Evolutionary conservation across 2,888 invertebrate genomes (phyloP), one percentile per base, ranked within the genome.

Genomic region (Phortica magna): DNA sequence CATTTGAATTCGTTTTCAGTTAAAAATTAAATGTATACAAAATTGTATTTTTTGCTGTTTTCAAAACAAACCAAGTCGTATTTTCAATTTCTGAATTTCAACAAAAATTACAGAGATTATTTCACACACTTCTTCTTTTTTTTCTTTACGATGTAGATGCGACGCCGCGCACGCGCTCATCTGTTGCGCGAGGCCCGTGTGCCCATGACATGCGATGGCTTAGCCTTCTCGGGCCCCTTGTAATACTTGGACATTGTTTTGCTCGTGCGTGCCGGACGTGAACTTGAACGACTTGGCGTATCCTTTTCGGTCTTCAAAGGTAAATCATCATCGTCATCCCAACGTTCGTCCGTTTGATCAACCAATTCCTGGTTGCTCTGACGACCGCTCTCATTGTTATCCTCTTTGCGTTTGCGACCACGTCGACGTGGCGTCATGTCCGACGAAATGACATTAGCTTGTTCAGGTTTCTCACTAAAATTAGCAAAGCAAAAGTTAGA

Each of bases 211-310:
- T 87, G 85, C 31, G 78, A 42, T 65, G 81, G 75, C n/a, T 75
- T 48, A 1, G 79, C 5, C 64, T 81, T 82, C 14, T 84, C 84
- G 61, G 90, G 91, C 48, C 88, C 86, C 70, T 91, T 91, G 76
- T 91, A 91, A 82, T 91, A 91, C 80, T 90, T 91, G 3, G 91
- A 91, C 76, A 89, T 79, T 0, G 90, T 90, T 81, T 91, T 91
- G 80, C 91, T 91, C 65, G 85, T 84, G 43, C 91, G 85, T n/a
- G 89, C 82, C 7, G 91, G 90, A n/a, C 91, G 90, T 74, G 80
- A 80, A 42, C 77, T 71, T 48, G 67, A 76, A 41, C 64, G 72
- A 31, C 31, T 61, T 41, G 57, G 31, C 61, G 80, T 85, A 17
- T 87, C 87, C 6, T 59, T 48, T n/a, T 85, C 85, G 0, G 76